A percentile compares a stretch with the other conserved stretches of the same genome.
These are phyloP conservation scores for Rousettus madagascariensis DNA, from an alignment of 2,797 vertebrate genomes.

Conservation along the genomic window DNA sequence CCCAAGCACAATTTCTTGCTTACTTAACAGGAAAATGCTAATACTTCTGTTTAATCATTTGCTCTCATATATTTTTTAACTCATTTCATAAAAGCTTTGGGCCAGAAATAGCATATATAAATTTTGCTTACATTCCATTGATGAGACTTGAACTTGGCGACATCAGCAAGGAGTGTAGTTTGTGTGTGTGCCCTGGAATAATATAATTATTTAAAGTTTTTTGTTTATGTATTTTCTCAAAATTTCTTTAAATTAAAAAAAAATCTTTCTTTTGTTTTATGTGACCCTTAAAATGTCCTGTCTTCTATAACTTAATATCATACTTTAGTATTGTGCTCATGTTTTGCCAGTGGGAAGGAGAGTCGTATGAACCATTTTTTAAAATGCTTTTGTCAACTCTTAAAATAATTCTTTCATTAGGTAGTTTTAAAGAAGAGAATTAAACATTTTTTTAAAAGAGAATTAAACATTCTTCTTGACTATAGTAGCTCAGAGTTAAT, in stretches of 20 bases:
- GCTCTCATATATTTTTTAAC: background rate
- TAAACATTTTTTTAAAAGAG: background rate
- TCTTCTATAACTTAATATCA: background rate
- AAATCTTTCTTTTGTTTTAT: background rate
- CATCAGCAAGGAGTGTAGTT: background rate
- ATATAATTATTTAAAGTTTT: background rate
- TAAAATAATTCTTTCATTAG: background rate
- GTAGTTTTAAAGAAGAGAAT: background rate
- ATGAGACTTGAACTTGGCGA: background rate
- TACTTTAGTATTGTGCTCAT: background rate
- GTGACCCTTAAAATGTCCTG: background rate
- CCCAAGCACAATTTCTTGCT: background rate
- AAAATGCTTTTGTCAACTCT: background rate
- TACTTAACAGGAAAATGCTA: background rate
- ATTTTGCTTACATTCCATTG: background rate
- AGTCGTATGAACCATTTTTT: background rate
- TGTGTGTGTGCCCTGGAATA: background rate
- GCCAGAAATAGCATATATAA: background rate
- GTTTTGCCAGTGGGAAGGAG: background rate
- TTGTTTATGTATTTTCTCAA: background rate
- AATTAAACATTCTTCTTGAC: background rate
- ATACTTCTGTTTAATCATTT: background rate
- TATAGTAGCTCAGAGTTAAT: background rate
- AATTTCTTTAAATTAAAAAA: background rate
- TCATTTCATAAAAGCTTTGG: background rate